Conservation (phyloP, 1,140 invertebrate species). For the Trichogramma pretiosum region DNA sequence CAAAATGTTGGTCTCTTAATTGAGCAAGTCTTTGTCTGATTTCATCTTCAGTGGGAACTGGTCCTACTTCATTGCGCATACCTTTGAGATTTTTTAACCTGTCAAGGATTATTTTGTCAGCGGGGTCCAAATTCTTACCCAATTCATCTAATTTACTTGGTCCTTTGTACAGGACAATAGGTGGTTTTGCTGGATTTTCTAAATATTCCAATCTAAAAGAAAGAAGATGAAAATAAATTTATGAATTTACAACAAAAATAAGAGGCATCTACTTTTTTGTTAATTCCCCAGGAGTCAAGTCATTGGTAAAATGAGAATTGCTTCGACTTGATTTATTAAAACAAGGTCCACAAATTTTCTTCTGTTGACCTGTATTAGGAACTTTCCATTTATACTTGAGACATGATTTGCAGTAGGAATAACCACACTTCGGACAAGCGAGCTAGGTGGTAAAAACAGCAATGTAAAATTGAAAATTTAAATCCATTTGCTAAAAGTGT, state of each 20-base stretch:
- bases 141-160: slow-evolving; percentile 33
- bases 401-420: slow-evolving; percentile 40
- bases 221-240: background rate
- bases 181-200: slow-evolving; percentile 39
- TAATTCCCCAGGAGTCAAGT: slow-evolving; percentile 35
- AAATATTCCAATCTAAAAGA: slow-evolving; percentile 32
- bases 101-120: slow-evolving; percentile 37
- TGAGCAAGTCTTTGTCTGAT: slow-evolving; percentile 37
- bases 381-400: slow-evolving; percentile 38
- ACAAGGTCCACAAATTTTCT: slow-evolving; percentile 38
- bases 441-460: slow-evolving; percentile 21
- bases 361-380: slow-evolving; percentile 25
- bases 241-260: background rate
- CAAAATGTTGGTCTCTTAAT: slow-evolving; percentile 32
- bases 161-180: slow-evolving; percentile 37
- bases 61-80: slow-evolving; percentile 24
- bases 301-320: slow-evolving; percentile 23
- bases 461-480: background rate
- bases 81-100: slow-evolving; percentile 37
- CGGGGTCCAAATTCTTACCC: slow-evolving; percentile 34
- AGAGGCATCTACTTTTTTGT: background rate
- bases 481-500: background rate
- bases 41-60: slow-evolving; percentile 32
- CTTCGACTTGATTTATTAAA: slow-evolving; percentile 28
- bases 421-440: slow-evolving; percentile 39